These are phyloP conservation scores for Dicyrtomina minuta DNA, from an alignment of 2,888 invertebrate genomes.

Conservation along the genomic window DNA sequence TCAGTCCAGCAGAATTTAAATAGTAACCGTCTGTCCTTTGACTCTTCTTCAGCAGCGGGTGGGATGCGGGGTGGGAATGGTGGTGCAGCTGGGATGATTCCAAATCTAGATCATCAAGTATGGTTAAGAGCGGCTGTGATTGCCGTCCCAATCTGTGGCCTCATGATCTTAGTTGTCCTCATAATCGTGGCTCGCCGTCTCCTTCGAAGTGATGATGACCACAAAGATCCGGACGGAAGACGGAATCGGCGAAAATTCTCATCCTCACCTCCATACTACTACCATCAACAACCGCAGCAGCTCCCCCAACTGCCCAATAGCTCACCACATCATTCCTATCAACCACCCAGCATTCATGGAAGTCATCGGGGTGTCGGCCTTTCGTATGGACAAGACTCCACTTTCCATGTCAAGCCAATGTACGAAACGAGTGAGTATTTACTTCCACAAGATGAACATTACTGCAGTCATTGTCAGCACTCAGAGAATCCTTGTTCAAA, in stretches of 20 bases:
- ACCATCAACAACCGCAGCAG: background rate
- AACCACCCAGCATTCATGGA: constrained; percentile 4
- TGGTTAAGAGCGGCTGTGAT: constrained; percentile 44
- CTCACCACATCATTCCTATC: background rate
- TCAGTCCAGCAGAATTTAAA: constrained; percentile 27
- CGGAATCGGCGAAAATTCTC: constrained; percentile 19
- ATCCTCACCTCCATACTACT: constrained; percentile 6
- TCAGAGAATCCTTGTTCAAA: constrained; percentile 18
- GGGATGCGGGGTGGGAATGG: constrained; percentile 11
- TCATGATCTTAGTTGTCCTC: constrained; percentile 44
- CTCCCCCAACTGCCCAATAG: background rate
- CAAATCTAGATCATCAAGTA: constrained; percentile 40
- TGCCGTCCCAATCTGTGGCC: constrained; percentile 44
- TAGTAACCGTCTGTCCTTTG: constrained; percentile 33
- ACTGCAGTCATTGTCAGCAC: constrained; percentile 12
- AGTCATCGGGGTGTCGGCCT: background rate
- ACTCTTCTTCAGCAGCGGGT: constrained; percentile 13
- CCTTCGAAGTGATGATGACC: constrained; percentile 38
- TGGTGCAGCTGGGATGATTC: constrained; percentile 9
- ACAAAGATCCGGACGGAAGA: constrained; percentile 37
- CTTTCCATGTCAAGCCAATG: constrained; percentile 29
- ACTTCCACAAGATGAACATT: constrained; percentile 7
- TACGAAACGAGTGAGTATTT: constrained; percentile 33
- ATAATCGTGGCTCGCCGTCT: constrained; percentile 40
- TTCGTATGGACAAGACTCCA: background rate